Evolutionary conservation across 1,140 invertebrate genomes (phyloP), one percentile per base, ranked within the genome.

Genomic region (Drosophila saltans): DNA sequence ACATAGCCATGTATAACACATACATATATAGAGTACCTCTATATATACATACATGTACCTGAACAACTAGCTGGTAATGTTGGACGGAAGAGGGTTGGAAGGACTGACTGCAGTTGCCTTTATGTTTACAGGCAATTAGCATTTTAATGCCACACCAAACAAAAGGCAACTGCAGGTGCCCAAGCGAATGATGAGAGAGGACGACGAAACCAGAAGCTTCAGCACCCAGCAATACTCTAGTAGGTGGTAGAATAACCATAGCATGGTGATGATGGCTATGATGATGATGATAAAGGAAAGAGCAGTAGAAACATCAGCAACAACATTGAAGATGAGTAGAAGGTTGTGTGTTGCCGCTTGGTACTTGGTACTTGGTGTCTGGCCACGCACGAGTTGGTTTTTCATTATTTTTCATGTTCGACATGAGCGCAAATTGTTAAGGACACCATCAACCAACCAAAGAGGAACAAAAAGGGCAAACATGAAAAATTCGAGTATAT

Each of bases 101-200:
- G 21, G 45, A 26, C 45, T 26, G 45, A 52, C 67, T 82, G 77
- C 81, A 80, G 77, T 74, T 77, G 57, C 77, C 81, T 84, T 84
- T 84, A 84, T 84, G 81, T 84, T 84, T 84, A 84, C 81, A 84
- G 81, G 78, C 81, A 84, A 84, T 84, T 84, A 84, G 81, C 81
- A 84, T 84, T 84, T 84, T 84, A 84, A 84, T 85, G 81, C 77
- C 69, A 64, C 76, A 77, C 78, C 76, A 84, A 74, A 84, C 81
- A 84, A 84, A 78, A 83, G 81, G 76, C 81, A 77, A 66, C 77
- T 77, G 81, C 81, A 84, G 78, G 81, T 84, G 81, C 73, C 69
- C 70, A 73, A 81, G 81, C 81, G 81, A 69, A 66, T 76, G 72
- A 75, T 78, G 65, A 72, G 61, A 69, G 61, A 78, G 61, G 63